Evolutionary conservation across 2,113 vertebrate genomes (phyloP).

Genomic region (Acrocephalus kingi): DNA sequence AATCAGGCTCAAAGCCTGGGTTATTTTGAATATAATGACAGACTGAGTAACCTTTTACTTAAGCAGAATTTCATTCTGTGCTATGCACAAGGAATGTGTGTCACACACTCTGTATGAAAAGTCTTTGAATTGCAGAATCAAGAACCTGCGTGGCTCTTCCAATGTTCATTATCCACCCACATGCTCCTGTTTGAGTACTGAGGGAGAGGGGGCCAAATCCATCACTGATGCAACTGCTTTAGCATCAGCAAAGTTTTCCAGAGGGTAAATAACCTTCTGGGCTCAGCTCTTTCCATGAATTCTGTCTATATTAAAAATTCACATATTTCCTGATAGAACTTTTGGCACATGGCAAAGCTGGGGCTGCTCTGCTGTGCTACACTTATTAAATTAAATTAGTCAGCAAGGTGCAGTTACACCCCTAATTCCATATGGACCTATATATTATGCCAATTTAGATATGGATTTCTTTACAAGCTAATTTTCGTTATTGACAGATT

Average conservation of each 20-base stretch:
- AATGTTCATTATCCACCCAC: constrained; percentile 56
- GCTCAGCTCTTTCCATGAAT: not conserved
- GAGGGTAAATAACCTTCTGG: not conserved
- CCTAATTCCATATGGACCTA: not conserved
- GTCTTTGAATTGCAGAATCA: constrained; percentile 23
- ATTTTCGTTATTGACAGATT: not conserved
- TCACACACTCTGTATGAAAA: constrained; percentile 44
- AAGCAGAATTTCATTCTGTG: constrained; percentile 56
- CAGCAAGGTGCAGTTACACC: not conserved
- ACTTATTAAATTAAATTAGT: not conserved
- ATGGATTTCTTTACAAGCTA: not conserved
- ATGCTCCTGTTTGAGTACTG: constrained; percentile 9
- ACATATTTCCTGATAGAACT: not conserved
- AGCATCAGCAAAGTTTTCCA: constrained; percentile 21
- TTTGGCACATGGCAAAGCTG: not conserved
- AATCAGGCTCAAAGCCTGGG: constrained; percentile 57
- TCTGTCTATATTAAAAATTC: not conserved
- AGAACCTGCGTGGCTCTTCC: constrained; percentile 23
- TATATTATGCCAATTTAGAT: not conserved
- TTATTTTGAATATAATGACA: constrained; percentile 67
- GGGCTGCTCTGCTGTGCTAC: not conserved
- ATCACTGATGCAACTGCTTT: not conserved
- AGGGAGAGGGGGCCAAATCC: constrained; percentile 25
- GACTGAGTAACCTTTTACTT: constrained; percentile 58
- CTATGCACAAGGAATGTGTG: constrained; percentile 41